Evolutionary conservation across 2,797 vertebrate species (phyloP).

Genomic region (Manis crassicaudata): DNA sequence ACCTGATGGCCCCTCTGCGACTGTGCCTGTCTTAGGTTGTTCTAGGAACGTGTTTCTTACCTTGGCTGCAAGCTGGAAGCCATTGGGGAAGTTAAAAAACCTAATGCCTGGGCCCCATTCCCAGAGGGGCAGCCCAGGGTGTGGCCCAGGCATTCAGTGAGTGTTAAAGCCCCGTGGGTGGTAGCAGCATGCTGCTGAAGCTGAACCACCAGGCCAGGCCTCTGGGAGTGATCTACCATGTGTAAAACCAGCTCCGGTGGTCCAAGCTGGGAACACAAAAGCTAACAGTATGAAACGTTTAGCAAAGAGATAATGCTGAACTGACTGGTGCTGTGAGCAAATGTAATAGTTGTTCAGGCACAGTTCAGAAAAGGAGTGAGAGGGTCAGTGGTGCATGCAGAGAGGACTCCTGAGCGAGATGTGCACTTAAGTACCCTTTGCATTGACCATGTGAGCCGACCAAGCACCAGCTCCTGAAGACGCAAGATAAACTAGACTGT

Average conservation of each 20-base stretch:
- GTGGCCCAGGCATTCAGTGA: neutral
- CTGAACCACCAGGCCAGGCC: neutral
- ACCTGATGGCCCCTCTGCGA: no score
- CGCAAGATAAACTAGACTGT: neutral
- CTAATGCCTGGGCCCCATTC: no score
- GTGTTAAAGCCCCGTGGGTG: neutral
- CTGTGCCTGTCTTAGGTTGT: neutral
- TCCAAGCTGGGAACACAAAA: neutral
- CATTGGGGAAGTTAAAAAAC: neutral
- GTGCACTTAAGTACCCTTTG: neutral
- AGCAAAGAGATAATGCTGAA: neutral
- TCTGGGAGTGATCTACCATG: fast-evolving
- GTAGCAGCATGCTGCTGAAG: neutral
- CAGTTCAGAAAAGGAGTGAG: neutral
- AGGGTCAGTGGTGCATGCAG: neutral
- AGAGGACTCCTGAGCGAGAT: neutral
- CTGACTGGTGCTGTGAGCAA: neutral
- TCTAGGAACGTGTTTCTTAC: neutral
- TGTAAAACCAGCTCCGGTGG: neutral
- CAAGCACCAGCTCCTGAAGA: fast-evolving
- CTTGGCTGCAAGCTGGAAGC: neutral
- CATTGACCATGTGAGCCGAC: neutral
- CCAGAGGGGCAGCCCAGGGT: neutral
- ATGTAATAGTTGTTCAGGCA: neutral
- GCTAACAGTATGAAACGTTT: neutral